These are phyloP conservation scores for Galerucella pusilla DNA, from an alignment of 2,888 invertebrate genomes.

Conservation along the genomic window DNA sequence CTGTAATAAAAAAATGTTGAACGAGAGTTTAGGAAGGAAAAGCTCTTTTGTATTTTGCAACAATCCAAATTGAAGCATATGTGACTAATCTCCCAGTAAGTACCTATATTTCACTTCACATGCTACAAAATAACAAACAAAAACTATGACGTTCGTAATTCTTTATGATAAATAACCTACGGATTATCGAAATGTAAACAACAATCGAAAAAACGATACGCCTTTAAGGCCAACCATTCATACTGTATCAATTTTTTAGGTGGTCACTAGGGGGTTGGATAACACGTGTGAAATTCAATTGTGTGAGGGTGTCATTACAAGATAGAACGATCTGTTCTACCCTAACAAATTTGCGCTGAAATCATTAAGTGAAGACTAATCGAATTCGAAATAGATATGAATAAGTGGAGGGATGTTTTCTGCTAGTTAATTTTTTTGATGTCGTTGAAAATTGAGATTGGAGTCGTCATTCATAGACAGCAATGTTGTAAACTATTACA, in stretches of 20 bases:
- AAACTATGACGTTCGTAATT: constrained; percentile 45
- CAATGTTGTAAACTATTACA: not conserved
- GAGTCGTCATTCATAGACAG: not conserved
- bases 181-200: constrained; percentile 49
- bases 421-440: constrained; percentile 24
- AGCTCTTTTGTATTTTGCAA: not conserved
- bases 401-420: constrained; percentile 29
- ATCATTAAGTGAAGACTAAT: constrained; percentile 47
- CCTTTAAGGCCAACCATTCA: constrained; percentile 32
- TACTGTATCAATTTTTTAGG: constrained; percentile 46
- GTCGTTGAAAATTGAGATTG: not conserved
- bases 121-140: constrained; percentile 35
- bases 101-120: constrained; percentile 15
- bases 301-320: constrained; percentile 60
- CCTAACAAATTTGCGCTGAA: constrained; percentile 45
- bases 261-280: constrained; percentile 48
- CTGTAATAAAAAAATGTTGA: too few relatives aligned
- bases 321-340: constrained; percentile 44
- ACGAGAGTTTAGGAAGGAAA: too few relatives aligned
- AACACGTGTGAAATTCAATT: constrained; percentile 61
- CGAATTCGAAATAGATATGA: constrained; percentile 46
- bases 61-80: constrained; percentile 18
- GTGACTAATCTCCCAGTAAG: constrained; percentile 17
- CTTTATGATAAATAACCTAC: constrained; percentile 46
- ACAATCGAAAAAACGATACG: constrained; percentile 44